These are phyloP conservation scores for Tychaedon coryphoeus DNA, from an alignment of 2,113 vertebrate species.

Conservation along the genomic window DNA sequence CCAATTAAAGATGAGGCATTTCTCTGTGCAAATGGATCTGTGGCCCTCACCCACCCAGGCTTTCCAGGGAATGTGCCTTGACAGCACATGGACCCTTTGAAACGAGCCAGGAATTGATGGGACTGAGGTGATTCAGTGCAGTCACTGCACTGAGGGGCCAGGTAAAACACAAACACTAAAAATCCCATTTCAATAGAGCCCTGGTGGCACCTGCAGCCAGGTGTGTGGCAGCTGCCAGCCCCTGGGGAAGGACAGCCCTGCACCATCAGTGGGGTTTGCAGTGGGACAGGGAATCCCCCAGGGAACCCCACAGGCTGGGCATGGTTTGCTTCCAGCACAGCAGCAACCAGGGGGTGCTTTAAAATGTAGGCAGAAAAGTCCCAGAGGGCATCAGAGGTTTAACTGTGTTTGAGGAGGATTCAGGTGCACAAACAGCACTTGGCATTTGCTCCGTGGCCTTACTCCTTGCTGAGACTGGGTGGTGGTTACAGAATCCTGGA, in stretches of 20 bases:
- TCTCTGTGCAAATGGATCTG: neutral
- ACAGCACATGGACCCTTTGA: neutral
- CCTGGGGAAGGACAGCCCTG: neutral
- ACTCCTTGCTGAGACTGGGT: accelerated
- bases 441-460: neutral
- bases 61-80: neutral
- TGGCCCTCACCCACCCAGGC: neutral
- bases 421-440: neutral
- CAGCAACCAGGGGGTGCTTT: neutral
- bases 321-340: neutral
- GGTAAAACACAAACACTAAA: neutral
- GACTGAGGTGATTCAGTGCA: neutral
- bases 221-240: neutral
- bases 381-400: neutral
- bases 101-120: neutral
- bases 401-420: neutral
- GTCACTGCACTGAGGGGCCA: neutral
- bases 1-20: neutral
- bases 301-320: neutral
- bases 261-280: accelerated
- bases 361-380: neutral
- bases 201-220: neutral
- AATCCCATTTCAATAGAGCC: neutral
- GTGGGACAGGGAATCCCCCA: neutral
- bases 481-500: accelerated